These are phyloP conservation scores for Muscicapa striata DNA, from an alignment of 2,797 vertebrate genomes.

Conservation along the genomic window DNA sequence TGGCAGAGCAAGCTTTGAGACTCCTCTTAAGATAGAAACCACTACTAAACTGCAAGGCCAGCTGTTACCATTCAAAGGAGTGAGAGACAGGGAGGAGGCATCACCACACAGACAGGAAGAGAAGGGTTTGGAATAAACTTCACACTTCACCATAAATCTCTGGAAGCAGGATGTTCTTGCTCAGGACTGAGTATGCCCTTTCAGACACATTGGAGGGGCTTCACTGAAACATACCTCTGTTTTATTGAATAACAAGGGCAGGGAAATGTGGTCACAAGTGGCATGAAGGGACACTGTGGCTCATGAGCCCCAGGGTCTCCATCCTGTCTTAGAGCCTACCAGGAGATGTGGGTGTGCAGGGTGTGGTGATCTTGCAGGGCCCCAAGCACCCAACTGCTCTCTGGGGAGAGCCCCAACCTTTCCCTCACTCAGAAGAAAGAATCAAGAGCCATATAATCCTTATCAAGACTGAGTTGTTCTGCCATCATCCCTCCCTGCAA, in stretches of 20 bases:
- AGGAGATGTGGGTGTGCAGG: background rate
- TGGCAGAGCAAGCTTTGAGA: background rate
- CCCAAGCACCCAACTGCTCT: background rate
- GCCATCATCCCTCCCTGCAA: background rate
- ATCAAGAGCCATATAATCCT: constrained; percentile 35
- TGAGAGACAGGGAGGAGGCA: background rate
- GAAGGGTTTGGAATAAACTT: background rate
- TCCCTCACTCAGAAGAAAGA: background rate
- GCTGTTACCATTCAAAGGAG: background rate
- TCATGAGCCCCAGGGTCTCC: background rate
- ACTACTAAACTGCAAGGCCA: constrained; percentile 3
- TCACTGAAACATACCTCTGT: constrained; percentile 63
- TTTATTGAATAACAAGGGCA: constrained; percentile 40
- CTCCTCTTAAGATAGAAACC: background rate
- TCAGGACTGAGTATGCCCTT: constrained; percentile 56
- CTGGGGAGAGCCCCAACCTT: background rate
- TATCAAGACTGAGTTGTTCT: background rate
- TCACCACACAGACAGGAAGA: background rate
- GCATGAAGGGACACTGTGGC: background rate
- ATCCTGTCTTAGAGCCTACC: constrained; percentile 5
- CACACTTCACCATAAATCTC: constrained; percentile 1
- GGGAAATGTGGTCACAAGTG: constrained; percentile 19
- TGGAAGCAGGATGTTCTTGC: constrained; percentile 54
- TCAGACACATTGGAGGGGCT: constrained; percentile 20
- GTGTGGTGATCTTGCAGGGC: background rate